These are phyloP conservation scores for Ceyx margarethae DNA, from an alignment of 2,113 vertebrate species.

Conservation along the genomic window DNA sequence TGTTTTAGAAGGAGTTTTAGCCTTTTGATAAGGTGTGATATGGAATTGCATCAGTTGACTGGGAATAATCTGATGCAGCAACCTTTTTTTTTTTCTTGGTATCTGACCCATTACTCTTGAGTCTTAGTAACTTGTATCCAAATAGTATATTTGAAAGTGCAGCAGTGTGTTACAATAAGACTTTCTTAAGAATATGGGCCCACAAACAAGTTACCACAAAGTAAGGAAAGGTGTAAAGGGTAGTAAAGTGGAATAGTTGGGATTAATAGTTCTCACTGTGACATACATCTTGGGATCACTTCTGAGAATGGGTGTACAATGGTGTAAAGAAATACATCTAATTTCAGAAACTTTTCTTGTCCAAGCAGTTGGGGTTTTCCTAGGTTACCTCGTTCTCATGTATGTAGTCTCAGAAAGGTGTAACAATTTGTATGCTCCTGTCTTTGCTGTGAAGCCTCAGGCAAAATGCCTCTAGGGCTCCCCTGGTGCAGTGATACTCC, in stretches of 20 bases:
- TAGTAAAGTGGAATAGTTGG: neutral
- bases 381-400: neutral
- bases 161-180: neutral
- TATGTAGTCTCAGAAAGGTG: neutral
- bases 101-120: neutral
- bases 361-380: neutral
- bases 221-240: neutral
- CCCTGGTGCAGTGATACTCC: neutral
- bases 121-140: neutral
- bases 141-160: neutral
- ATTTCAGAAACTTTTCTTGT: neutral
- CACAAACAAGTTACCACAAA: neutral
- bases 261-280: neutral
- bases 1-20: neutral
- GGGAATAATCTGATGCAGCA: neutral
- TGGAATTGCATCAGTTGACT: neutral
- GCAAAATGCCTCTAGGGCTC: neutral
- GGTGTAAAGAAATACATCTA: neutral
- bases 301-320: too few relatives aligned
- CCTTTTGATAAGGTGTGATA: neutral
- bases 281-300: neutral
- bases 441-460: neutral
- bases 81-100: neutral
- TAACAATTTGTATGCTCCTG: constrained; percentile 16
- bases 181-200: neutral